Conservation (phyloP, 1,140 invertebrate genomes). For the Radopholus similis region DNA sequence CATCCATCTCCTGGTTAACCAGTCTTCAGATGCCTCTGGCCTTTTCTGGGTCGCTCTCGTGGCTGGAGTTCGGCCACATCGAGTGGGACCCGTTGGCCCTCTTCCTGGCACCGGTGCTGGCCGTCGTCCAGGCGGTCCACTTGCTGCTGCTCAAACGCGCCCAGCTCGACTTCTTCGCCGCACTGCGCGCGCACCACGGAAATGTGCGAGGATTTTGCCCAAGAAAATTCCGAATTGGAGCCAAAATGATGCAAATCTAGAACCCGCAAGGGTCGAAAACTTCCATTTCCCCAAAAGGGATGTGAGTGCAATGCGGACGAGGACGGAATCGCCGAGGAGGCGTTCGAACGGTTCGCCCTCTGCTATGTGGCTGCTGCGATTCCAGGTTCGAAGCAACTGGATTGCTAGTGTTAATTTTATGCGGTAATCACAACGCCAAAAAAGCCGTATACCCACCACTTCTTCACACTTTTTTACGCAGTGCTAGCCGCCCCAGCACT, state of each 20-base stretch:
- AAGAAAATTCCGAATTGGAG: conserved; percentile 1
- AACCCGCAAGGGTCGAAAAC: background rate
- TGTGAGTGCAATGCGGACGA: background rate
- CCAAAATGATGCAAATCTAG: background rate
- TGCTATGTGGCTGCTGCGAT: conserved; percentile 1
- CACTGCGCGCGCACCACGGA: background rate
- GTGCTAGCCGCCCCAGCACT: conserved; percentile 39
- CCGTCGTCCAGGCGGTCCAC: conserved; percentile 33
- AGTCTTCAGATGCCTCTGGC: conserved; percentile 41
- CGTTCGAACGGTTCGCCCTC: conserved; percentile 35
- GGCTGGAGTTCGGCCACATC: conserved; percentile 44
- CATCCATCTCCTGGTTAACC: background rate
- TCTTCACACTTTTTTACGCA: background rate
- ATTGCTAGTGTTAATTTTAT: too few relatives aligned
- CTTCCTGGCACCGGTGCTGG: conserved; percentile 31
- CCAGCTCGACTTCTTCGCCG: conserved; percentile 18
- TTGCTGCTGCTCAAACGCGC: conserved; percentile 28
- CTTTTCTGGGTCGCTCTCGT: conserved; percentile 37
- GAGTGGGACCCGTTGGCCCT: conserved; percentile 36
- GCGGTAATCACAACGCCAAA: background rate
- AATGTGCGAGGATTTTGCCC: background rate
- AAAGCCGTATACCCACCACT: background rate
- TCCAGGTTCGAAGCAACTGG: too few relatives aligned
- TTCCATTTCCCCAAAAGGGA: background rate
- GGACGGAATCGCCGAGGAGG: background rate